Base-by-base conservation (phyloP, 2,113 vertebrate genomes). In the Chaetodon auriga region DNA sequence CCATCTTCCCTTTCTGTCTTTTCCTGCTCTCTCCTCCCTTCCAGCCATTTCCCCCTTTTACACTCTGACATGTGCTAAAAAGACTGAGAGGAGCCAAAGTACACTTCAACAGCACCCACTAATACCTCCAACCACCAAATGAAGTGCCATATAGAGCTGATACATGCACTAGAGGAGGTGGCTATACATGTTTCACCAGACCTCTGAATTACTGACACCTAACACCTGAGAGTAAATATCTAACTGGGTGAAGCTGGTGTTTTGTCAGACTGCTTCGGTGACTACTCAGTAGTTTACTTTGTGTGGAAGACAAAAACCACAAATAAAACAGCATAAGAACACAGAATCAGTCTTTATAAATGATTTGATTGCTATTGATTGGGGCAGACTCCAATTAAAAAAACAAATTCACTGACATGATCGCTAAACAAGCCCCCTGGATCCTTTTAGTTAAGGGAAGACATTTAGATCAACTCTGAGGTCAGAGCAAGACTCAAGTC, bases 51-150 rank as follows among this genome's bases (percentile, higher is more conserved):
- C 71, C 62, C 30, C 55, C 49, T 46, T 72, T 76, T 57, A 51
- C 72, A 57, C 62, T 76, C 55, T 68, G 64, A 81, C 65, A 87
- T 81, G 51, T 57, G 55, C 64, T 80, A 73, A 70, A 30, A 79
- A 76, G 65, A 62, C 71, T 68, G 43, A 48, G 57, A 81, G 74
- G 79, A 71, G 75, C 46, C 18, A 68, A 75, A 77, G 64, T 21
- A 23, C 25, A 58, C 48, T 76, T 75, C 71, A 73, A 8, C 23
- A 72, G 71, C 41, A 23, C 79, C 51, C 51, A 63, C 54, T 74
- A 71, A 58, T 53, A 74, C 54, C 48, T 61, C 71, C 21, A 58
- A 60, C 30, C 11, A 70, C 35, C 10, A 23, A 55, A 23, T 55
- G 19, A 46, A 41, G 30, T 70, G 35, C 68, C n/a, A 35, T 21